Percentiles rank a stretch among this genome's conserved stretches.
These are phyloP conservation scores for Oryzias sinensis DNA, from an alignment of 2,797 vertebrate species.

Conservation along the genomic window DNA sequence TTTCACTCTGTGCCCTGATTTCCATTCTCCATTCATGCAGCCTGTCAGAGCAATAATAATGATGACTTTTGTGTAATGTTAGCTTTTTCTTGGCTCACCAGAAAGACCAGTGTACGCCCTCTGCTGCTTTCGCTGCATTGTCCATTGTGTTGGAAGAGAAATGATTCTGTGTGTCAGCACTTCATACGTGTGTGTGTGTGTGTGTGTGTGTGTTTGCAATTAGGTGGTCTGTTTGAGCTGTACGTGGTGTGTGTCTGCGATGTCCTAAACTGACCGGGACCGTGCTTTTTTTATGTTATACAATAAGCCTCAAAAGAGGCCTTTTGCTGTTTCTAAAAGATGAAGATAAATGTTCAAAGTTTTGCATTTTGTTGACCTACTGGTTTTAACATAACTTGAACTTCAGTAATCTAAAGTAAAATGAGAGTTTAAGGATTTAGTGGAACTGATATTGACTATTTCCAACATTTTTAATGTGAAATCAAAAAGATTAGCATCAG, in stretches of 20 bases:
- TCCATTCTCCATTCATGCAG: slow-evolving; percentile 52
- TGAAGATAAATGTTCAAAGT: too few species aligned
- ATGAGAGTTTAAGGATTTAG: too few species aligned
- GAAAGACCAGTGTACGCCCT: slow-evolving; percentile 54
- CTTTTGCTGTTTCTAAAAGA: too few species aligned
- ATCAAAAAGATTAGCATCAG: too few species aligned
- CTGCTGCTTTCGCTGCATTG: slow-evolving; percentile 55
- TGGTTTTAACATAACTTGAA: too few species aligned
- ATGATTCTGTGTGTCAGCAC: slow-evolving; percentile 11
- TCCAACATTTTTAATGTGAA: too few species aligned
- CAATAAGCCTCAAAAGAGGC: too few species aligned
- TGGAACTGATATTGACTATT: too few species aligned
- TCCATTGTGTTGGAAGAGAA: slow-evolving; percentile 58
- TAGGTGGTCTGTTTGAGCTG: slow-evolving; percentile 33
- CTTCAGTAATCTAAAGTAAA: too few species aligned
- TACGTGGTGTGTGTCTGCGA: slow-evolving; percentile 20
- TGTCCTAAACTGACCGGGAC: too few species aligned
- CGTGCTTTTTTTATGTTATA: too few species aligned
- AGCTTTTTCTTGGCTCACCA: slow-evolving; percentile 61
- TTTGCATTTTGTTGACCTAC: too few species aligned
- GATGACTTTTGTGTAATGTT: slow-evolving; percentile 66
- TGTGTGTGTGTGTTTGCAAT: slow-evolving; percentile 25
- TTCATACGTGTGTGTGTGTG: slow-evolving; percentile 22
- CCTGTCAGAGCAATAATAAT: slow-evolving; percentile 56
- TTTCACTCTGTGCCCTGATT: slow-evolving; percentile 32